A percentile compares a stretch with the other conserved stretches of the same genome.
phyloP scores from a whole-genome alignment of 1,140 invertebrate genomes.

The Drosophila guanche region DNA sequence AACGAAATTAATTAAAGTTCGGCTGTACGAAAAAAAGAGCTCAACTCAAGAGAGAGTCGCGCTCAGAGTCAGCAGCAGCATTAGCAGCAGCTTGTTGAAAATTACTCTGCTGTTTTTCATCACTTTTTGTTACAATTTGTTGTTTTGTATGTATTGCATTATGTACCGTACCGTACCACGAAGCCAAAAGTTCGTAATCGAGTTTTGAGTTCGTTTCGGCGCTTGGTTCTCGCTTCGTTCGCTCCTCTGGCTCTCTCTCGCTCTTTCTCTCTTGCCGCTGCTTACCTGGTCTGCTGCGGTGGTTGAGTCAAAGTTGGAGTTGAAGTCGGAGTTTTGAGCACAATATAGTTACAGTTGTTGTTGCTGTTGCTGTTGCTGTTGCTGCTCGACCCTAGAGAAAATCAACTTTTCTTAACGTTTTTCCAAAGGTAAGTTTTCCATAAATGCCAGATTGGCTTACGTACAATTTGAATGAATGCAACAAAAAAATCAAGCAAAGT shows the following conservation, averaged over 20 bases:
- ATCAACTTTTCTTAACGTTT: no score
- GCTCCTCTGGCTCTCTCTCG: slow-evolving; percentile 8
- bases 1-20: slow-evolving; percentile 17
- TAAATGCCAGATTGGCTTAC: no score
- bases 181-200: slow-evolving; percentile 52
- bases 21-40: slow-evolving; percentile 27
- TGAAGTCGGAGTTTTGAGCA: not conserved
- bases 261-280: slow-evolving; percentile 22
- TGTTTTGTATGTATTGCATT: slow-evolving; percentile 32
- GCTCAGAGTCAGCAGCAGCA: slow-evolving; percentile 16
- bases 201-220: slow-evolving; percentile 30
- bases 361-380: no score
- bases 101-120: slow-evolving; percentile 11
- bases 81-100: slow-evolving; percentile 16
- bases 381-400: no score
- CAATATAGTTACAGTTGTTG: no score
- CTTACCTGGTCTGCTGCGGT: slow-evolving; percentile 10
- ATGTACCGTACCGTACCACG: slow-evolving; percentile 26
- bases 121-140: slow-evolving; percentile 8
- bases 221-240: not conserved
- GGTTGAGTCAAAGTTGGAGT: slow-evolving; percentile 6
- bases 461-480: no score
- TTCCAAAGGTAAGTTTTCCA: no score
- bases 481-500: no score
- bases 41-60: slow-evolving; percentile 12